Conservation (phyloP, 2,888 invertebrate species). For the Drosophila cracens region DNA sequence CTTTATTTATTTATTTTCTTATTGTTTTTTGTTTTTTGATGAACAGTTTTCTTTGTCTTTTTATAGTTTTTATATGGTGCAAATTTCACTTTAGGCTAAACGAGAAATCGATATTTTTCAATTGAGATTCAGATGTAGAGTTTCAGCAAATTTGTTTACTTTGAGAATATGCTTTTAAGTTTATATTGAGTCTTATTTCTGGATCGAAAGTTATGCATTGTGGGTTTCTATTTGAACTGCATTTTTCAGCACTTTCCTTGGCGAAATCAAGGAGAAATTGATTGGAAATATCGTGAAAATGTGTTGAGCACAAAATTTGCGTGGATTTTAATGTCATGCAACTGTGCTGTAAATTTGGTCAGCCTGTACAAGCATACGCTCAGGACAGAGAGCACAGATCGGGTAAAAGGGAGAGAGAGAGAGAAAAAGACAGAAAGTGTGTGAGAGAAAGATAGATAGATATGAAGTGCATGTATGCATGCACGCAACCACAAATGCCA, state of each 20-base stretch:
- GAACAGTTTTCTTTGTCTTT: neutral
- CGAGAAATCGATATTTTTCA: neutral
- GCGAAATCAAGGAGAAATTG: conserved; percentile 32
- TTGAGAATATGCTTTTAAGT: neutral
- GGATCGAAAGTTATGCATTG: neutral
- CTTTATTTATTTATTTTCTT: neutral
- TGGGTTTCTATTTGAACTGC: neutral
- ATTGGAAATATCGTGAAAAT: neutral
- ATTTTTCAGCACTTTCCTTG: neutral
- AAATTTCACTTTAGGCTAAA: neutral
- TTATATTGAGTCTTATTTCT: neutral
- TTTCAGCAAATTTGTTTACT: neutral
- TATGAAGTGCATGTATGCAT: conserved; percentile 19
- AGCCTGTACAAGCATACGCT: conserved; percentile 21
- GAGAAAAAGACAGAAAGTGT: neutral
- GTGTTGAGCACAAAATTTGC: conserved; percentile 7
- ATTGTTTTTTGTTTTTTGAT: neutral
- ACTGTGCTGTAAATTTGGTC: conserved; percentile 58
- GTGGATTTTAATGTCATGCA: conserved; percentile 56
- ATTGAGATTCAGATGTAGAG: neutral
- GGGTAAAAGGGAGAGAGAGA: neutral
- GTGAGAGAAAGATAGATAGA: neutral
- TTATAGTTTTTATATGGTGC: neutral
- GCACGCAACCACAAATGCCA: conserved; percentile 57
- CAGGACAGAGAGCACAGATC: conserved; percentile 6